phyloP scores from a whole-genome alignment of 1,140 invertebrate species.

The Dendroctonus ponderosae region DNA sequence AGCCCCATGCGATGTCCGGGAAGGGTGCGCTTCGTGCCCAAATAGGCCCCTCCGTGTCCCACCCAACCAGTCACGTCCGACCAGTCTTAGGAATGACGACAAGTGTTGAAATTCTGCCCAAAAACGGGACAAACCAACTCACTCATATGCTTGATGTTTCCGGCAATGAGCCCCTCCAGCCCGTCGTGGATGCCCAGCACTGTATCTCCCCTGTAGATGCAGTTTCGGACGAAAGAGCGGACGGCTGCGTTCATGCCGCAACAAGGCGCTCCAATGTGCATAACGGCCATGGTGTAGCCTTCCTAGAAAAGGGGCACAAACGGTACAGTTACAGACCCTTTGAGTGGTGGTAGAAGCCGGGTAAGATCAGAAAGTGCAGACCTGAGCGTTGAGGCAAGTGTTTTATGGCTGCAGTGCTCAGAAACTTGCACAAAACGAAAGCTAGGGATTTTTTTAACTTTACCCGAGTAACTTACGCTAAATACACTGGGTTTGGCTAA shows the following conservation, averaged over 20 bases:
- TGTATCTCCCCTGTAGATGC: conserved; percentile 87
- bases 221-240: conserved; percentile 93
- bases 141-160: conserved; percentile 80
- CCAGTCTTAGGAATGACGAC: conserved; percentile 55
- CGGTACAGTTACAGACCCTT: background rate
- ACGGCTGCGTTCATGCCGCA: conserved; percentile 99
- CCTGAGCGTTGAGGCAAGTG: background rate
- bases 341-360: background rate
- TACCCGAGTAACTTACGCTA: background rate
- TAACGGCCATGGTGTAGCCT: conserved; percentile 89
- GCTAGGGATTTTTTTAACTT: background rate
- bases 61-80: conserved; percentile 97
- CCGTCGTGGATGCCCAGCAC: conserved; percentile 95
- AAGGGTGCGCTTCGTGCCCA: conserved; percentile 92
- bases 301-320: conserved; percentile 56
- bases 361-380: background rate
- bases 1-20: conserved; percentile 72
- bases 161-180: conserved; percentile 88
- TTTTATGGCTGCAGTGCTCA: no score
- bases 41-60: conserved; percentile 88
- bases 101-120: background rate
- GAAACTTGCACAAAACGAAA: background rate
- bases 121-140: conserved; percentile 31
- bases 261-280: conserved; percentile 97
- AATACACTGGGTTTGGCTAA: background rate